Conservation (phyloP, 2,888 invertebrate genomes). For the Cephus rjabovi region DNA sequence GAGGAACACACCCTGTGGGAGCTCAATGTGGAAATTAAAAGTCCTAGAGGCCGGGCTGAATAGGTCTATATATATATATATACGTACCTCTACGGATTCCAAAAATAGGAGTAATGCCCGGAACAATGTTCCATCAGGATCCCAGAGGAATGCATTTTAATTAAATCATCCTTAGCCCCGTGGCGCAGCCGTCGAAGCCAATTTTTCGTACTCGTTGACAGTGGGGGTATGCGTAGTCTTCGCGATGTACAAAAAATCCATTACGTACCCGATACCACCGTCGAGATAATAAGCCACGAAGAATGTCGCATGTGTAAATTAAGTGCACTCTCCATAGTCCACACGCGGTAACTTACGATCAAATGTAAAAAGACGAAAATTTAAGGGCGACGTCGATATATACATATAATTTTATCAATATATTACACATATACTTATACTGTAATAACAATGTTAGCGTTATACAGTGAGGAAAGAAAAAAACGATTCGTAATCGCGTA, state of each 20-base stretch:
- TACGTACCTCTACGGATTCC: not conserved
- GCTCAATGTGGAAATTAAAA: not conserved
- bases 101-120: not conserved
- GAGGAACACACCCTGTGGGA: not conserved
- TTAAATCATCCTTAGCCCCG: not conserved
- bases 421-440: not conserved
- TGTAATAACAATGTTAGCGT: not conserved
- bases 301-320: not conserved
- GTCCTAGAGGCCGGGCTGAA: not conserved
- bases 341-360: not conserved
- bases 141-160: not conserved
- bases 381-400: not conserved
- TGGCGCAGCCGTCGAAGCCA: not conserved
- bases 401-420: not conserved
- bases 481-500: not conserved
- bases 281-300: not conserved
- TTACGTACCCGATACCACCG: not conserved
- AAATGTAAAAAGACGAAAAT: not conserved
- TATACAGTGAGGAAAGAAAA: not conserved
- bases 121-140: not conserved
- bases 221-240: not conserved
- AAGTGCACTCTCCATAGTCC: not conserved
- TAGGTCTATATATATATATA: not conserved
- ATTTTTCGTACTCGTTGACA: not conserved
- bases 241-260: not conserved